Evolutionary conservation across 2,797 vertebrate genomes (phyloP).

Genomic region (Schizothorax lantsangensis): DNA sequence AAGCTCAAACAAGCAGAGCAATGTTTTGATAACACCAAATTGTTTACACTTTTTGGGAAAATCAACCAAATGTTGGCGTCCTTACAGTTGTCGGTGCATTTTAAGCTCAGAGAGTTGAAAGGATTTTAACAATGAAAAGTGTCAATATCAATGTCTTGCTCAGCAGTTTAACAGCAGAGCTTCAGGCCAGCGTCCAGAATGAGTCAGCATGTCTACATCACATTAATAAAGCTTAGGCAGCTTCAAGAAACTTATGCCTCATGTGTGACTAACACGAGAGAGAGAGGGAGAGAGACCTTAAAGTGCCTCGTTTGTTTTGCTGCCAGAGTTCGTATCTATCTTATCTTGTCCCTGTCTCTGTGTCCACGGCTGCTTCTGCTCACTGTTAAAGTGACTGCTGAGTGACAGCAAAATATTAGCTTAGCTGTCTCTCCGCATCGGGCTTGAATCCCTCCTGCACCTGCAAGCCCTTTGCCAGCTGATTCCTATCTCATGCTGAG

Average conservation of each 20-base stretch:
- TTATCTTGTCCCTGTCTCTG: conserved; percentile 23
- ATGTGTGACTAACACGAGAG: conserved; percentile 42
- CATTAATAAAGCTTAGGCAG: conserved; percentile 44
- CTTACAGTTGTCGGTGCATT: not conserved
- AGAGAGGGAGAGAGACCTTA: conserved; percentile 9
- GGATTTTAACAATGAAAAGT: not conserved
- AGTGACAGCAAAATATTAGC: conserved; percentile 60
- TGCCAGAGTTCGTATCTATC: conserved; percentile 50
- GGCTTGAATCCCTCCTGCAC: conserved; percentile 51
- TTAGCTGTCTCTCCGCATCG: conserved; percentile 33
- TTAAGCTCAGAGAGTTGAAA: not conserved
- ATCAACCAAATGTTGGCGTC: not conserved
- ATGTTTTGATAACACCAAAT: not conserved
- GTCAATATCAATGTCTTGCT: conserved; percentile 25
- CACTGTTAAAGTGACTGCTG: conserved; percentile 54
- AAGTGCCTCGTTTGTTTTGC: conserved; percentile 1
- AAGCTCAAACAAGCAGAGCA: not conserved
- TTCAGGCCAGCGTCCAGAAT: conserved; percentile 31
- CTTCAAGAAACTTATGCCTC: conserved; percentile 24
- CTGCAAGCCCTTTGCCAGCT: conserved; percentile 57
- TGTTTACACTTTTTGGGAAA: not conserved
- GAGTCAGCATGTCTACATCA: conserved; percentile 38
- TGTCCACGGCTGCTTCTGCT: conserved; percentile 50
- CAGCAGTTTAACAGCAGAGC: conserved; percentile 30
- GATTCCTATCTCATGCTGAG: conserved; percentile 38